These are phyloP conservation scores for Seira sanloemensis DNA, from an alignment of 2,888 invertebrate genomes.

Conservation along the genomic window DNA sequence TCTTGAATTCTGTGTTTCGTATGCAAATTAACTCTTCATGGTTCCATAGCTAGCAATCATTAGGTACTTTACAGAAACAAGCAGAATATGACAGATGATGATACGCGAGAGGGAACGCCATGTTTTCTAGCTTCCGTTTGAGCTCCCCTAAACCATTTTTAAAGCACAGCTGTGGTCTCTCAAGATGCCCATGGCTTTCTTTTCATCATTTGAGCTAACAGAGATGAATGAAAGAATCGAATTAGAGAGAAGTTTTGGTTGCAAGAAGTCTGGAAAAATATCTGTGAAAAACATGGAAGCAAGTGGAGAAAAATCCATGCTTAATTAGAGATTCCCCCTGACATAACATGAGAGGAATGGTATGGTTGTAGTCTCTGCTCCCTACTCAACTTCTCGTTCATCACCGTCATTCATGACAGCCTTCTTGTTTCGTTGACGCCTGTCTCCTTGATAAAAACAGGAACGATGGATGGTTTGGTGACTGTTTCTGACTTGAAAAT, in stretches of 20 bases:
- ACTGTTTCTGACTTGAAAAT: not conserved
- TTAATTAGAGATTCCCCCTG: constrained; percentile 40
- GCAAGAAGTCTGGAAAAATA: not conserved
- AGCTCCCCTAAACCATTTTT: not conserved
- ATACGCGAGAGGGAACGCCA: not conserved
- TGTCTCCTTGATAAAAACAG: constrained; percentile 52
- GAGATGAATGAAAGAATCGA: constrained; percentile 16
- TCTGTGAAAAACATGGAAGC: not conserved
- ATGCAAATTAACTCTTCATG: not conserved
- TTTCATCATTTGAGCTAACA: not conserved
- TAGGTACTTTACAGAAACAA: not conserved
- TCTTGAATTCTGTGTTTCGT: not conserved
- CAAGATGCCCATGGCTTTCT: not conserved
- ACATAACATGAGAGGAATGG: not conserved
- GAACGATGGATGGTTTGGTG: constrained; percentile 35
- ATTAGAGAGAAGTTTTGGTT: not conserved
- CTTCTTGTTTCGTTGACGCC: constrained; percentile 56
- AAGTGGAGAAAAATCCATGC: constrained; percentile 8
- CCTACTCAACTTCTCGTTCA: constrained; percentile 58
- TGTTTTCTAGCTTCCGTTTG: not conserved
- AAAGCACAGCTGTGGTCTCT: constrained; percentile 11
- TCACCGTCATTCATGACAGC: constrained; percentile 52
- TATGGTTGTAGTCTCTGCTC: not conserved
- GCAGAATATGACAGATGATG: constrained; percentile 1
- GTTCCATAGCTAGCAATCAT: not conserved